Conservation (phyloP, 2,888 invertebrate species). For the Amiota communis region DNA sequence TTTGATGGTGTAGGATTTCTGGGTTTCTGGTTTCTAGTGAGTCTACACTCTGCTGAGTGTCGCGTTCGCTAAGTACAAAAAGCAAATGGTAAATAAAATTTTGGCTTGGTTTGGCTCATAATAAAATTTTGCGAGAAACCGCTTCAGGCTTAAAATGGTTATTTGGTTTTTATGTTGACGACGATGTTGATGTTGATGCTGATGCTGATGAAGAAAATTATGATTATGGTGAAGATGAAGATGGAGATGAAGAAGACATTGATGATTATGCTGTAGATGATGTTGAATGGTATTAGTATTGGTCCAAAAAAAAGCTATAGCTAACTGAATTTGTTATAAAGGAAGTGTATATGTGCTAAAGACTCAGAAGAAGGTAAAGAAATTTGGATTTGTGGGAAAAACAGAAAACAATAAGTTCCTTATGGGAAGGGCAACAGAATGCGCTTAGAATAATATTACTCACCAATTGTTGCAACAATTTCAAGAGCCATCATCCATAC, state of each 20-base stretch:
- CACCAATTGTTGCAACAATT: not conserved
- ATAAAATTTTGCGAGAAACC: slow-evolving; percentile 22
- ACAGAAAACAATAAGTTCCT: too few species aligned
- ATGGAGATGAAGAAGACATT: not conserved
- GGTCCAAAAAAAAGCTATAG: too few species aligned
- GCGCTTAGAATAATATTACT: not conserved
- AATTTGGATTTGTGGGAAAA: too few species aligned
- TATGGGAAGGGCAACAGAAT: too few species aligned
- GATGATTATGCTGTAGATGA: too few species aligned
- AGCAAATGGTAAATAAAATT: slow-evolving; percentile 21
- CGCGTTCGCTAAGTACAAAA: not conserved
- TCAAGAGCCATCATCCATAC: too few species aligned
- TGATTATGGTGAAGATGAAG: not conserved
- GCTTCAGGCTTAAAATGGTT: slow-evolving; percentile 26
- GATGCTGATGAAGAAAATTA: not conserved
- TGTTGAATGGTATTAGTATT: too few species aligned
- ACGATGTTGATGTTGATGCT: too few species aligned
- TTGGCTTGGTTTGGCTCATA: slow-evolving; percentile 2
- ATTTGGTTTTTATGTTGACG: slow-evolving; percentile 12
- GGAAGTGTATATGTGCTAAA: too few species aligned
- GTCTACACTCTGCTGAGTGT: not conserved
- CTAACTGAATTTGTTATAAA: too few species aligned
- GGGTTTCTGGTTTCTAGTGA: not conserved
- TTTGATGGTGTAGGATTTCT: not conserved
- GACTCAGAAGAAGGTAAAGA: too few species aligned